These are phyloP conservation scores for Mormyrus hasselquistii DNA, from an alignment of 2,797 vertebrate genomes.

Conservation along the genomic window DNA sequence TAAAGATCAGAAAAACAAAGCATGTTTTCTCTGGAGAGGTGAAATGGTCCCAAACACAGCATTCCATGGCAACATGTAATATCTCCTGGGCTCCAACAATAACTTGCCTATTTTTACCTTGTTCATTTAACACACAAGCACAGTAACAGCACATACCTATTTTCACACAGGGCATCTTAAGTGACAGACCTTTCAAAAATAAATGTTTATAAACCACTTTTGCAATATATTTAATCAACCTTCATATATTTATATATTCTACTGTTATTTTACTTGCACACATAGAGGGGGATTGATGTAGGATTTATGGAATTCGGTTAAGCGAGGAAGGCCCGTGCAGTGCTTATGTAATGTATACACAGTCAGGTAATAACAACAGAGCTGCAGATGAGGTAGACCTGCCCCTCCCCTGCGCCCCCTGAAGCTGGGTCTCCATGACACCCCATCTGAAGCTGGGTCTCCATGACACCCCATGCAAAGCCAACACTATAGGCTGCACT, in stretches of 20 bases:
- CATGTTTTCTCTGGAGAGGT: constrained; percentile 31
- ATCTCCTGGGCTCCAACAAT: constrained; percentile 22
- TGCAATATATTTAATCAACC: neutral
- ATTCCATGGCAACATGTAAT: constrained; percentile 29
- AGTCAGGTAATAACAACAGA: neutral
- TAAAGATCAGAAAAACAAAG: constrained; percentile 29
- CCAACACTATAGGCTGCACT: constrained; percentile 44
- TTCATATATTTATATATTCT: constrained; percentile 1
- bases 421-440: too few species aligned
- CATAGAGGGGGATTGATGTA: neutral
- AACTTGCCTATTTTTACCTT: constrained; percentile 24
- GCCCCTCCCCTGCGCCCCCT: neutral
- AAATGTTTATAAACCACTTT: constrained; percentile 5
- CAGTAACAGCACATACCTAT: neutral
- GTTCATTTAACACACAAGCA: constrained; percentile 17
- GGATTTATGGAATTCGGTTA: neutral
- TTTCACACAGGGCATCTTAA: constrained; percentile 6
- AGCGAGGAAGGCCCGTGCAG: neutral
- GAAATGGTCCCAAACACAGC: neutral
- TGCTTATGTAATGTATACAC: neutral
- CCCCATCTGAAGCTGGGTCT: neutral
- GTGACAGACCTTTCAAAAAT: neutral
- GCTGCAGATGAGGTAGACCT: neutral
- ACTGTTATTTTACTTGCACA: neutral
- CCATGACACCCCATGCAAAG: neutral